These are phyloP conservation scores for Sinodicranocentrus sp. DNA, from an alignment of 2,888 invertebrate species.

Conservation along the genomic window DNA sequence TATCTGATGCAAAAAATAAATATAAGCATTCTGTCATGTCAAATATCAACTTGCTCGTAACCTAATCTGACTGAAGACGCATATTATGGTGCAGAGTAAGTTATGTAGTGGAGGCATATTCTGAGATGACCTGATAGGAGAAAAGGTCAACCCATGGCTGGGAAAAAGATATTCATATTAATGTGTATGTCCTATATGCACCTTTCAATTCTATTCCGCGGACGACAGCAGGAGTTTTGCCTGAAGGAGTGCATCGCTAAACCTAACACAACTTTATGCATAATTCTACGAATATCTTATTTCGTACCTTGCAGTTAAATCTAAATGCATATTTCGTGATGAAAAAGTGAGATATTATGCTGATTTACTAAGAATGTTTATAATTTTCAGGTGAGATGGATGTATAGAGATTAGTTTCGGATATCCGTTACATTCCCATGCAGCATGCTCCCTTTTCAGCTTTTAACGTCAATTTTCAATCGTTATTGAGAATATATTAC, in stretches of 20 bases:
- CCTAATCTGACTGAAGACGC: neutral
- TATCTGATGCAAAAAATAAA: slow-evolving; percentile 4
- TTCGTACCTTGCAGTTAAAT: too few relatives aligned
- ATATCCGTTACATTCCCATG: slow-evolving; percentile 21
- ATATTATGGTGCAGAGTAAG: neutral
- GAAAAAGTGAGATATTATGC: neutral
- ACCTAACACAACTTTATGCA: too few relatives aligned
- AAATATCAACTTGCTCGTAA: too few relatives aligned
- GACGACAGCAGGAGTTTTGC: too few relatives aligned
- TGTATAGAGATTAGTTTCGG: slow-evolving; percentile 29
- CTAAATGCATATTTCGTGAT: slow-evolving; percentile 8
- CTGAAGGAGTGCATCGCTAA: too few relatives aligned
- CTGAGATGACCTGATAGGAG: slow-evolving; percentile 59
- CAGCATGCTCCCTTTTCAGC: too few relatives aligned
- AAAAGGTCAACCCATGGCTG: slow-evolving; percentile 62
- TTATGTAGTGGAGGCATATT: neutral
- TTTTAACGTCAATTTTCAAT: too few relatives aligned
- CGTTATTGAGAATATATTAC: too few relatives aligned
- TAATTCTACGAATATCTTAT: too few relatives aligned
- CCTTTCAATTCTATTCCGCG: neutral
- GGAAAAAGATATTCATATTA: slow-evolving; percentile 35
- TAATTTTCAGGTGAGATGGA: neutral
- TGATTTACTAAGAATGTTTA: too few relatives aligned
- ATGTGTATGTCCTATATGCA: slow-evolving; percentile 6
- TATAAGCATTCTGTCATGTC: neutral